Base-by-base conservation (phyloP, 1,140 invertebrate genomes). In the Hypsibius dujardini region DNA sequence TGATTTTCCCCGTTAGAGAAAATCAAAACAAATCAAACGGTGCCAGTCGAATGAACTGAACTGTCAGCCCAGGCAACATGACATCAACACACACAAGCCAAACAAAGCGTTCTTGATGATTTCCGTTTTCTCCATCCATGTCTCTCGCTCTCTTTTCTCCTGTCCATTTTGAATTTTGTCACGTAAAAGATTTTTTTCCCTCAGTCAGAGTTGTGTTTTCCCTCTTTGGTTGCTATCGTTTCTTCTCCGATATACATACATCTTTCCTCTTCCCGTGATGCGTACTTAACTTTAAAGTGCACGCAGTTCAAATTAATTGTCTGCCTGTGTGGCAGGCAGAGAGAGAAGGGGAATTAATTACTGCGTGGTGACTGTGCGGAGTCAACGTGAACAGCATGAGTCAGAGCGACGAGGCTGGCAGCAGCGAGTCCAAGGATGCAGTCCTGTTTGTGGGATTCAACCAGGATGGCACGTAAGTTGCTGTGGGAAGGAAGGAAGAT, bases 391-490 rank as follows among this genome's bases (percentile, higher is more conserved):
- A 56, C 7, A 56, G 7, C 50, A 56, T 56, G 50, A 56, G n/a
- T 56, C 50, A 56, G 50, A 56, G 50, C 50, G 50, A 56, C 7
- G 50, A 56, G n/a, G 50, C 50, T 7, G 50, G 50, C 7, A 7
- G 7, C 7, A 56, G n/a, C n/a, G 50, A 56, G 79, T 2, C 79
- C 80, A 73, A 81, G 80, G 71, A 81, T 77, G 82, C 82, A 77
- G 82, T 85, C 75, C 83, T 85, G 77, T 87, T 86, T 79, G 89
- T 93, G 74, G 92, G 92, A 82, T 94, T 94, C 80, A 95, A 94
- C 81, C 91, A 94, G 80, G 90, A 95, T 80, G 89, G 86, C 85
- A 89, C 90, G 91, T 94, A 89, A 90, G 90, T 87, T 73, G 73
- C 71, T 50, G 74, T 72, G 74, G 45, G 46, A 73, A 15, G 15